Base-by-base conservation (phyloP, 1,140 invertebrate species). In the Rhopalosiphum padi region DNA sequence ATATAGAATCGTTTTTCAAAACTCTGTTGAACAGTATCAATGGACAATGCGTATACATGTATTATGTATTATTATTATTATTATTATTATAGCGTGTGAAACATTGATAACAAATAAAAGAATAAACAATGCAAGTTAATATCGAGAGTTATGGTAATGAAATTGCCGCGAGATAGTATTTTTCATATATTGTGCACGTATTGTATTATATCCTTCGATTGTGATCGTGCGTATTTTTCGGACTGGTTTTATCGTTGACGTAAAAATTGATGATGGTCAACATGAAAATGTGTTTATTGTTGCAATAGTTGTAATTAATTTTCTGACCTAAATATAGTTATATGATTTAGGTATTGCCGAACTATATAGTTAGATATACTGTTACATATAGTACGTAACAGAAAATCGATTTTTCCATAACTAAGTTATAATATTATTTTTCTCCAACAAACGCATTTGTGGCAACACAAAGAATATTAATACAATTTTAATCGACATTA, bases 21-120 rank as follows among this genome's bases (percentile, higher is more conserved):
- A 46, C 43, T 25, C 23, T 9, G 46, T n/a, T 88, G n/a, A 51
- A 88, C 43, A 88, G 11, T n/a, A 46, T 88, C 30, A 88, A 48
- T 51, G 86, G 83, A 86, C 83, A 86, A 88, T 48, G 46, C 46
- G 6, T 88, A 43, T 43, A 41, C 23, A 86, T 86, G 3, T 46
- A 85, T 41, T 83, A 83, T 41, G 15, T 41, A 43, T 41, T 86
- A 86, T 86, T 77, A 77, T 77, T 41, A 43, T 41, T 86, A 86
- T 86, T 77, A 77, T 77, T 77, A 77, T 77, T 77, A 43, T 30
- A 51, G 9, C 86, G 86, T 51, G 86, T 88, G 86, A 88, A 88
- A 88, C 86, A 51, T 48, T 51, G 46, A 35, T 48, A 87, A 30
- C 41, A 18, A n/a, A 87, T 87, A 43, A 86, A 41, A 9, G 43